Evolutionary conservation across 2,888 invertebrate species (phyloP), one percentile per base, ranked within the genome.

Genomic region (Mechanitis mazaeus): DNA sequence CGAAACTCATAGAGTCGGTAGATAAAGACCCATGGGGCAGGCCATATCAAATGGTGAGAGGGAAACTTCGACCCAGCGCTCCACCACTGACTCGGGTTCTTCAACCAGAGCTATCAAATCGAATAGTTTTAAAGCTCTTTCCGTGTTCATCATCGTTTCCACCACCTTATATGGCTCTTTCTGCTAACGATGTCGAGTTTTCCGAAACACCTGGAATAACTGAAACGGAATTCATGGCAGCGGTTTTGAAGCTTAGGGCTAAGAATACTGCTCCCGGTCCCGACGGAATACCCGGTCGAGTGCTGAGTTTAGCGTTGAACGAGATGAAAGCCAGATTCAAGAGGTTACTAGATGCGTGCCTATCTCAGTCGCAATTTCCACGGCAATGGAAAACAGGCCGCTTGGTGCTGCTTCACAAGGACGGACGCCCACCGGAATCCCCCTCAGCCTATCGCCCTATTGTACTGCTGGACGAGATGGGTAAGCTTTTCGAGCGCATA

Each of bases 401-500:
- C 12, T 28, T 69, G 38, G 58, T 64, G 4, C 65, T 67, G n/a
- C 11, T 67, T 31, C 61, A 64, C 2, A 64, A 69, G 50, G 56
- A 61, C 0, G 68, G 65, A 0, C 59, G 62, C 7, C 35, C 61
- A 0, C 20, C 31, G 0, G 64, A 64, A 1, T 64, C 63, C 3
- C 65, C 67, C 3, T 64, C 64, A 1, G 65, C 64, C 1, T 69
- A 65, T 42, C 62, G 68, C 1, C 68, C 68, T 2, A 68, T 69
- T 11, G 61, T 64, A 7, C 12, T 71, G 20, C 59, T 69, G 42
- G 66, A 68, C 12, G 68, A 71, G 57, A 54, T 47, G 1, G 65
- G 66, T 3, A 72, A 72, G 53, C 33, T 69, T 0, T 66, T 70
- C 46, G 70, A 70, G 46, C 46, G 66, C 2, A 61, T 70, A 3